Evolutionary conservation across 1,140 invertebrate species (phyloP), one percentile per base, ranked within the genome.

Genomic region (Bombus sibiricus): DNA sequence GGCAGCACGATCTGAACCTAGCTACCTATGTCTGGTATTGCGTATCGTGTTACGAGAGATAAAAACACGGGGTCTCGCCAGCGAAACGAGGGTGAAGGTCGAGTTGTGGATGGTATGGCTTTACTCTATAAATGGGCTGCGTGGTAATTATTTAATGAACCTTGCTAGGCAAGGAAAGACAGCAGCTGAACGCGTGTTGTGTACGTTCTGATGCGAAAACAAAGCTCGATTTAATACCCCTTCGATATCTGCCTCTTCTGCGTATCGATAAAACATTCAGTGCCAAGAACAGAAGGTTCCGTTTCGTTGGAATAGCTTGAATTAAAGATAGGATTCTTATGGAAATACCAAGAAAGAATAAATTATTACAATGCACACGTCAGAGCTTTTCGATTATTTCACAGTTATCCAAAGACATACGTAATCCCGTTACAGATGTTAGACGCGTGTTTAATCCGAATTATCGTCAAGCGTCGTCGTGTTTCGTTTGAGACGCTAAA

Each of bases 1-100:
- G 81, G 57, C 77, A 41, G 86, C 89, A 85, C 87, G 83, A 88
- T 90, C 79, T 77, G 79, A 86, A 74, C 77, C 79, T 79, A 66
- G 81, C 78, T 88, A 86, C 86, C 85, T 86, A 75, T 80, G 81
- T 64, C 64, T 83, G 71, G 66, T 79, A 77, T 86, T 39, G 64
- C 25, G 79, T 76, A 81, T 91, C 85, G 89, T 71, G 84, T 89
- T 89, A 89, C 83, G 66, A 64, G 85, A 78, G 88, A 90, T 87
- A 90, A 85, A 90, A 89, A 90, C 88, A 89, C 79, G 62, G 68
- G 64, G 39, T 82, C 72, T 43, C 53, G 79, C 13, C 41, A 32
- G 62, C 64, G 62, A 83, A 83, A 85, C 86, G 78, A 90, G 88
- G 81, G 80, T 82, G 85, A 85, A 85, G 84, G 80, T 85, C 66